Percentiles rank a stretch among this genome's conserved stretches.
phyloP scores from a whole-genome alignment of 2,888 invertebrate species.

The Saturnia pavonia region DNA sequence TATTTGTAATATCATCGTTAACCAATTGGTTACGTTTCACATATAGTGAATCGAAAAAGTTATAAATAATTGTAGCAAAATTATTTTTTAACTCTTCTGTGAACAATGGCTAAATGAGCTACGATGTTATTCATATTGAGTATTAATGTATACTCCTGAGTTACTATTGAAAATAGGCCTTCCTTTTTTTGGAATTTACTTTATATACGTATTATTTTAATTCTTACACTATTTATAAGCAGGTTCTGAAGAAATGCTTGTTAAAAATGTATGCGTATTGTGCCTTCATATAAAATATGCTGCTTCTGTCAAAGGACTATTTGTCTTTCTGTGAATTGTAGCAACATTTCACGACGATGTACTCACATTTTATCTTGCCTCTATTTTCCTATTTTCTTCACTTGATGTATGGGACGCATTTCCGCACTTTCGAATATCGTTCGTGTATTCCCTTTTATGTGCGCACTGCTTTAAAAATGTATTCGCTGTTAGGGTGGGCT shows the following conservation, averaged over 20 bases:
- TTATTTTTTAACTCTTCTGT: no score
- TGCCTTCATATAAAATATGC: conserved; percentile 59
- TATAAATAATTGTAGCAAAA: no score
- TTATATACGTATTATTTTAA: background rate
- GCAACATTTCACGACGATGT: conserved; percentile 71
- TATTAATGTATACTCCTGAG: no score
- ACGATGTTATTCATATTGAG: no score
- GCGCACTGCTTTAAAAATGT: conserved; percentile 75
- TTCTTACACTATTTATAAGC: background rate
- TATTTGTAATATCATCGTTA: no score
- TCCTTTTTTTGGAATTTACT: background rate
- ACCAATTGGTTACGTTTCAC: no score
- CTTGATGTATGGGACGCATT: conserved; percentile 79
- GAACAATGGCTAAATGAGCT: no score
- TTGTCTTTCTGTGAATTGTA: conserved; percentile 71
- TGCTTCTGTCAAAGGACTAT: conserved; percentile 61
- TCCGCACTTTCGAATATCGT: conserved; percentile 77
- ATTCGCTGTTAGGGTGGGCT: conserved; percentile 62
- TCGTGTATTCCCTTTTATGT: conserved; percentile 77
- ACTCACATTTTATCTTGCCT: conserved; percentile 72
- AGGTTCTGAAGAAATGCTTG: conserved; percentile 10
- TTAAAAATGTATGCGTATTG: conserved; percentile 36
- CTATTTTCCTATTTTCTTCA: conserved; percentile 76
- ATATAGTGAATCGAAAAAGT: no score
- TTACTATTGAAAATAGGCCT: background rate